These are phyloP conservation scores for Helicoverpa assulta DNA, from an alignment of 2,888 invertebrate species.

Conservation along the genomic window DNA sequence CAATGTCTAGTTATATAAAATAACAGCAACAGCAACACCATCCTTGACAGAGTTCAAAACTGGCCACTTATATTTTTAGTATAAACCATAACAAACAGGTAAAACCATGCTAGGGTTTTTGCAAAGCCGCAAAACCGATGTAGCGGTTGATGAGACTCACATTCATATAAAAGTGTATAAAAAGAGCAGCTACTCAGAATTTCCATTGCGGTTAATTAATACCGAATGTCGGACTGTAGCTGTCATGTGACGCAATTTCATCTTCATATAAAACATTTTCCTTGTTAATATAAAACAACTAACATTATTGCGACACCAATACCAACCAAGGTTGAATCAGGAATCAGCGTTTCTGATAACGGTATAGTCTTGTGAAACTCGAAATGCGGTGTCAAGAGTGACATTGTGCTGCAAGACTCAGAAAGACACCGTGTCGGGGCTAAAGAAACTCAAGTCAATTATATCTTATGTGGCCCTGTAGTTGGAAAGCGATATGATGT, in stretches of 20 bases:
- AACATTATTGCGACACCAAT: conserved; percentile 17
- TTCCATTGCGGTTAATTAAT: conserved; percentile 50
- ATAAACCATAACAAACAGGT: background rate
- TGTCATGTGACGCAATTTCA: conserved; percentile 36
- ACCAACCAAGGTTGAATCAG: conserved; percentile 32
- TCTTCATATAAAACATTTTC: conserved; percentile 49
- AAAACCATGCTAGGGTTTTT: background rate
- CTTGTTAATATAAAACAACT: conserved; percentile 41
- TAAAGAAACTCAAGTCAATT: conserved; percentile 19
- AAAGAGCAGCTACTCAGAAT: conserved; percentile 31
- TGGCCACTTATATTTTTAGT: background rate
- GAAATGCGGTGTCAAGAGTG: conserved; percentile 46
- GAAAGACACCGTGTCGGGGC: conserved; percentile 33
- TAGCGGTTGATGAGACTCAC: background rate
- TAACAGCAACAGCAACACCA: background rate
- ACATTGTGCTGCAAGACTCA: conserved; percentile 25
- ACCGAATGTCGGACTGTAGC: conserved; percentile 19
- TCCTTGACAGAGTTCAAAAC: too few species aligned
- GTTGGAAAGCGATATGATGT: conserved; percentile 59
- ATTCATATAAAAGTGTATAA: conserved; percentile 4
- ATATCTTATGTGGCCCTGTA: conserved; percentile 5
- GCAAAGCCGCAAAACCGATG: background rate
- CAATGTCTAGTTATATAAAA: background rate
- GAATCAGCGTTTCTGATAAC: conserved; percentile 49
- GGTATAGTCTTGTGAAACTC: conserved; percentile 52